Conservation (phyloP, 2,888 invertebrate species). For the Brachynemurus nebulosus region DNA sequence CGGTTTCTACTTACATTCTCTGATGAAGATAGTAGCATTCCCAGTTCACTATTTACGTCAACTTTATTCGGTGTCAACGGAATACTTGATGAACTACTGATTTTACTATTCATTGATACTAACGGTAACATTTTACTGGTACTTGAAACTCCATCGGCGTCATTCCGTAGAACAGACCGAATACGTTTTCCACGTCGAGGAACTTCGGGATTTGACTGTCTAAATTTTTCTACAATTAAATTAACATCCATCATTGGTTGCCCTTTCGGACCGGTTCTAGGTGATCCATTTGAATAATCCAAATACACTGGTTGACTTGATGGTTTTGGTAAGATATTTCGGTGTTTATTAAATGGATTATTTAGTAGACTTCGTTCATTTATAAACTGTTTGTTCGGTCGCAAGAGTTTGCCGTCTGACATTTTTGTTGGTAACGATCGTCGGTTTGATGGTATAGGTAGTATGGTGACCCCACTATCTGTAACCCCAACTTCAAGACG, state of each 20-base stretch:
- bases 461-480: slow-evolving; percentile 7
- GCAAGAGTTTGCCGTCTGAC: not conserved
- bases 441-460: slow-evolving; percentile 2
- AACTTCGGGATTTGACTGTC: slow-evolving; percentile 62
- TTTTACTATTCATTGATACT: not conserved
- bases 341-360: slow-evolving; percentile 11
- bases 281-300: slow-evolving; percentile 1
- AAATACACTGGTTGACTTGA: slow-evolving; percentile 5
- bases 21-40: slow-evolving; percentile 24
- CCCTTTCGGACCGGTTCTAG: slow-evolving; percentile 10
- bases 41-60: slow-evolving; percentile 27
- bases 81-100: not conserved
- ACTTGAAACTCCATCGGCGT: slow-evolving; percentile 15
- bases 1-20: slow-evolving; percentile 25
- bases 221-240: slow-evolving; percentile 48
- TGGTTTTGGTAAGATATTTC: slow-evolving; percentile 32
- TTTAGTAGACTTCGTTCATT: slow-evolving; percentile 1
- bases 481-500: not conserved
- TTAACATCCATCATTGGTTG: slow-evolving; percentile 66
- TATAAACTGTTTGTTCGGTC: not conserved
- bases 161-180: slow-evolving; percentile 36
- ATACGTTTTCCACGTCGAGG: slow-evolving; percentile 52
- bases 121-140: slow-evolving; percentile 3
- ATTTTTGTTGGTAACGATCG: not conserved
- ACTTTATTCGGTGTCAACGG: slow-evolving; percentile 17